Evolutionary conservation across 2,113 vertebrate species (phyloP).

Genomic region (Cervus canadensis): DNA sequence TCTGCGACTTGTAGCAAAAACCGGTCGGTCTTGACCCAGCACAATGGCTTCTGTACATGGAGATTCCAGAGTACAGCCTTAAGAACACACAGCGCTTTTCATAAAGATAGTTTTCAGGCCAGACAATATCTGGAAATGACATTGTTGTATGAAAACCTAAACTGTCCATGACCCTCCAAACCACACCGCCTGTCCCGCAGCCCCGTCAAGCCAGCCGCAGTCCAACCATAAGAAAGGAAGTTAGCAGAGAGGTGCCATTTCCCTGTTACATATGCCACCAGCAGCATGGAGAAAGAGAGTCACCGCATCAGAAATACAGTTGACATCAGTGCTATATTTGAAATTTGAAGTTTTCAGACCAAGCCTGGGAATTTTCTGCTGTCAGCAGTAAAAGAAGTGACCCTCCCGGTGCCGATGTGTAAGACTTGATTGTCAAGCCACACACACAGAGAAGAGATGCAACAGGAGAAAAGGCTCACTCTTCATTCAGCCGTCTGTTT

Average conservation of each 20-base stretch:
- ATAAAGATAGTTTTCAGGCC: background rate
- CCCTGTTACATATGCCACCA: background rate
- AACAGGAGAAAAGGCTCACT: background rate
- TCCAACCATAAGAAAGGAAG: background rate
- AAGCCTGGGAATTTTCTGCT: background rate
- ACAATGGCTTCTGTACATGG: background rate
- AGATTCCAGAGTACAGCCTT: background rate
- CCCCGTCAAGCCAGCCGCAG: background rate
- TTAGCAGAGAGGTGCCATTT: background rate
- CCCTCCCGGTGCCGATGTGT: background rate
- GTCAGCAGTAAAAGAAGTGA: background rate
- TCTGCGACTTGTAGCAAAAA: background rate
- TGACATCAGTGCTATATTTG: background rate
- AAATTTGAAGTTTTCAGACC: constrained; percentile 16
- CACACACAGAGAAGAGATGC: background rate
- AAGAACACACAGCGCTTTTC: background rate
- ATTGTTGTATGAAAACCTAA: background rate
- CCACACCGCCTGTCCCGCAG: background rate
- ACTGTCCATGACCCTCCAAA: background rate
- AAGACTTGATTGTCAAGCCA: background rate
- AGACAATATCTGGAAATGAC: background rate
- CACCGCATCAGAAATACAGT: background rate
- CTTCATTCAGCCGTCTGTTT: background rate
- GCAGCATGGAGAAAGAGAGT: background rate
- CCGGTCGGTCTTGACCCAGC: background rate